These are phyloP conservation scores for Aphelinus atriplicis DNA, from an alignment of 1,140 invertebrate genomes.

Conservation along the genomic window DNA sequence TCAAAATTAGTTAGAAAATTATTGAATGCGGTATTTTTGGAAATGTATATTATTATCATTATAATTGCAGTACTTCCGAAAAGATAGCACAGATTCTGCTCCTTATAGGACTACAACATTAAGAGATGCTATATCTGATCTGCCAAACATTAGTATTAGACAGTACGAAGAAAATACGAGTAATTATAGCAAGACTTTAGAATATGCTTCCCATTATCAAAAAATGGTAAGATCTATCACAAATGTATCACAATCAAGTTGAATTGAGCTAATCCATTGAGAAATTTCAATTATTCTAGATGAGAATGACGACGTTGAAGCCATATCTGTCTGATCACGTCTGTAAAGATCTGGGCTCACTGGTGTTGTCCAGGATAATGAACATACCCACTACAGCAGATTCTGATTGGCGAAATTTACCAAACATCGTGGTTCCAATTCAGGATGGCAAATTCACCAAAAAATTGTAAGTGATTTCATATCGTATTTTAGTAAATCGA, in stretches of 20 bases:
- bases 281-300: conserved; percentile 23
- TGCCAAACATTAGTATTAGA: conserved; percentile 81
- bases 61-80: conserved; percentile 55
- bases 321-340: conserved; percentile 80
- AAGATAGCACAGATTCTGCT: conserved; percentile 71
- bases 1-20: background rate
- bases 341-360: conserved; percentile 84
- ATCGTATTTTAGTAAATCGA: background rate
- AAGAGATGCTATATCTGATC: conserved; percentile 83
- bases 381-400: conserved; percentile 80
- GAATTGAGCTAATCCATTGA: no score
- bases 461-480: conserved; percentile 68
- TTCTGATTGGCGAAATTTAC: conserved; percentile 88
- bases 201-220: conserved; percentile 74
- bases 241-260: conserved; percentile 11
- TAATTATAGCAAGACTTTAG: conserved; percentile 76
- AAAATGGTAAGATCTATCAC: conserved; percentile 64
- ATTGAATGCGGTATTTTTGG: background rate
- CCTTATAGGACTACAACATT: conserved; percentile 81
- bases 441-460: conserved; percentile 75
- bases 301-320: conserved; percentile 55
- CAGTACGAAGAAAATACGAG: conserved; percentile 75
- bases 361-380: conserved; percentile 81
- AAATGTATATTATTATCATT: background rate
- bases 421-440: conserved; percentile 77